These are phyloP conservation scores for Sebastolobus altivelis DNA, from an alignment of 2,797 vertebrate genomes.

Conservation along the genomic window DNA sequence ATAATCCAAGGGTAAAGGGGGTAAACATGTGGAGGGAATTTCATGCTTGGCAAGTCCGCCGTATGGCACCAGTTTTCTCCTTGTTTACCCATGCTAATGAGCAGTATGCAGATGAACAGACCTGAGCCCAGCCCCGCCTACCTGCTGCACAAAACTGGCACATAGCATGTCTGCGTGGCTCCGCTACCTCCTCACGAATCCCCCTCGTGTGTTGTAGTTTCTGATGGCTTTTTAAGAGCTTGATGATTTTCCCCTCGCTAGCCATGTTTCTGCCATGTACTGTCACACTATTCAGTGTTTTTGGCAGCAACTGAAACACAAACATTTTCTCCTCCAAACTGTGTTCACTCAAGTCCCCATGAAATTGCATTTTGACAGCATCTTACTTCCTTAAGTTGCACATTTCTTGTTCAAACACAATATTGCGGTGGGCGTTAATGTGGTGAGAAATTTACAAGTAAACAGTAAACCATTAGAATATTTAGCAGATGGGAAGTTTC, in stretches of 20 bases:
- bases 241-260: not conserved
- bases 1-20: slow-evolving; percentile 82
- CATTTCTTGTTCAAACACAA: slow-evolving; percentile 21
- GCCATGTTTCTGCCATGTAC: slow-evolving; percentile 9
- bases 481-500: slow-evolving; percentile 24
- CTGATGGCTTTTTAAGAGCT: slow-evolving; percentile 49
- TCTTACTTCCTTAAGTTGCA: slow-evolving; percentile 31
- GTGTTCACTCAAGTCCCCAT: slow-evolving; percentile 28
- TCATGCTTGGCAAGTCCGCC: slow-evolving; percentile 80
- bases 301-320: slow-evolving; percentile 15
- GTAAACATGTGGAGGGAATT: slow-evolving; percentile 83
- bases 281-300: slow-evolving; percentile 22
- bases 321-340: slow-evolving; percentile 27
- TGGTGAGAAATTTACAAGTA: slow-evolving; percentile 13
- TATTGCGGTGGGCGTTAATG: slow-evolving; percentile 6
- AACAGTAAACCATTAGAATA: slow-evolving; percentile 11
- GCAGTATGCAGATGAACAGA: slow-evolving; percentile 81
- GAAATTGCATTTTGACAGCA: slow-evolving; percentile 52
- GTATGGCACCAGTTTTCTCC: slow-evolving; percentile 81
- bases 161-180: slow-evolving; percentile 34
- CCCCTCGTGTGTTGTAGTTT: slow-evolving; percentile 52
- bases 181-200: not conserved
- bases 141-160: slow-evolving; percentile 50
- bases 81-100: slow-evolving; percentile 84
- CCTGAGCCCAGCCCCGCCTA: slow-evolving; percentile 55